These are phyloP conservation scores for Brachycybe producta DNA, from an alignment of 2,888 invertebrate species.

Conservation along the genomic window DNA sequence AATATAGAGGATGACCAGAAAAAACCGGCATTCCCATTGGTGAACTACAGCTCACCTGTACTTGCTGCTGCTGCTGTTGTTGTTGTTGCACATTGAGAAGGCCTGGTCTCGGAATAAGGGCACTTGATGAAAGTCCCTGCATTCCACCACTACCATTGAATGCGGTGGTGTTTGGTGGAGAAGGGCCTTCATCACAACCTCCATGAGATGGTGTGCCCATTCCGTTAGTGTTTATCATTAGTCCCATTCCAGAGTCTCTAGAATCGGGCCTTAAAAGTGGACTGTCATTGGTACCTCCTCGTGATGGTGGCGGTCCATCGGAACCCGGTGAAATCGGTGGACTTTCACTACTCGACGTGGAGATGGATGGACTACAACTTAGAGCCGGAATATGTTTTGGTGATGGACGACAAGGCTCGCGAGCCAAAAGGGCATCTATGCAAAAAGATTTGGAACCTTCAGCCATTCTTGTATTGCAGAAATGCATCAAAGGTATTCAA, in stretches of 20 bases:
- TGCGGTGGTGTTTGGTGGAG: not conserved
- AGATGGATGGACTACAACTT: not conserved
- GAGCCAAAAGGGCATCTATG: conserved; percentile 73
- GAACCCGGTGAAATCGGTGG: conserved; percentile 5
- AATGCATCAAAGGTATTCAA: too few species aligned
- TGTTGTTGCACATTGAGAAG: conserved; percentile 16
- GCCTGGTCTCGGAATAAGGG: conserved; percentile 19
- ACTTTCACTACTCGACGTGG: conserved; percentile 1
- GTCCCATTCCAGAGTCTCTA: not conserved
- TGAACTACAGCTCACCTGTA: not conserved
- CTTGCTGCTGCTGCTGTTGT: conserved; percentile 1
- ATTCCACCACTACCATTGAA: not conserved
- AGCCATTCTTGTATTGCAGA: too few species aligned
- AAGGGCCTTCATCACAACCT: not conserved
- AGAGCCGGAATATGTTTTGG: not conserved
- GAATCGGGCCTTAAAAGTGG: not conserved
- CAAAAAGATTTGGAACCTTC: conserved; percentile 57
- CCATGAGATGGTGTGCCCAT: not conserved
- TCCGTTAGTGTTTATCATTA: not conserved
- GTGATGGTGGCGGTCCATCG: not conserved
- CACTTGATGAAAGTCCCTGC: conserved; percentile 8
- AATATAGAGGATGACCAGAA: conserved; percentile 23
- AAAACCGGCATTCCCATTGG: conserved; percentile 20
- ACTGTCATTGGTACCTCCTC: not conserved
- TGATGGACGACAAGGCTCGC: conserved; percentile 29